A percentile compares a stretch with the other conserved stretches of the same genome.
phyloP scores from a whole-genome alignment of 2,113 vertebrate genomes.

The Mobula hypostoma region DNA sequence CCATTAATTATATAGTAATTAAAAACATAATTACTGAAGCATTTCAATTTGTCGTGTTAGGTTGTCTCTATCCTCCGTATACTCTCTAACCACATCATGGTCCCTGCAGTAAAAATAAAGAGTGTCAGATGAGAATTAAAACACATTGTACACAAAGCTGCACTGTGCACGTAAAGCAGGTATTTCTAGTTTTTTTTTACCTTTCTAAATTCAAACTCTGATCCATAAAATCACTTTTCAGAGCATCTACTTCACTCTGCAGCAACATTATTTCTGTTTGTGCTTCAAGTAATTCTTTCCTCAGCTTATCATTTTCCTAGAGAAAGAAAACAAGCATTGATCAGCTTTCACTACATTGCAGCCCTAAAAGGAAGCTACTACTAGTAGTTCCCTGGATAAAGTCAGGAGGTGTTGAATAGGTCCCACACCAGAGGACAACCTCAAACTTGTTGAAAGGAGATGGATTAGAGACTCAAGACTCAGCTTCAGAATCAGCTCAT shows the following conservation, averaged over 20 bases:
- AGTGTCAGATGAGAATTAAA: neutral
- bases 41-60: constrained; percentile 88
- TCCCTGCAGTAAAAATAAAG: constrained; percentile 60
- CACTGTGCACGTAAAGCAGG: neutral
- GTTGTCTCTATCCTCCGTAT: constrained; percentile 77
- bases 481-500: too few relatives aligned
- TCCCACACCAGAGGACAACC: neutral
- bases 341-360: neutral
- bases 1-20: neutral
- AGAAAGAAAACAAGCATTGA: constrained; percentile 34
- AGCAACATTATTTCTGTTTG: constrained; percentile 85
- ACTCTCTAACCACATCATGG: constrained; percentile 77
- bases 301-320: constrained; percentile 88
- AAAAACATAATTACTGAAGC: constrained; percentile 74
- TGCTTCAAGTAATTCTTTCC: constrained; percentile 84
- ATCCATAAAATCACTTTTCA: constrained; percentile 86
- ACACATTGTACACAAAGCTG: neutral
- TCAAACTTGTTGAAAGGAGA: too few relatives aligned
- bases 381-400: neutral
- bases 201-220: constrained; percentile 80
- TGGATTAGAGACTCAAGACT: too few relatives aligned
- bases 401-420: neutral
- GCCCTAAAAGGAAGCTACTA: neutral
- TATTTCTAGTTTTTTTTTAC: constrained; percentile 52
- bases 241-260: constrained; percentile 82